Evolutionary conservation across 2,888 invertebrate species (phyloP).

Genomic region (Polyploca ridens): DNA sequence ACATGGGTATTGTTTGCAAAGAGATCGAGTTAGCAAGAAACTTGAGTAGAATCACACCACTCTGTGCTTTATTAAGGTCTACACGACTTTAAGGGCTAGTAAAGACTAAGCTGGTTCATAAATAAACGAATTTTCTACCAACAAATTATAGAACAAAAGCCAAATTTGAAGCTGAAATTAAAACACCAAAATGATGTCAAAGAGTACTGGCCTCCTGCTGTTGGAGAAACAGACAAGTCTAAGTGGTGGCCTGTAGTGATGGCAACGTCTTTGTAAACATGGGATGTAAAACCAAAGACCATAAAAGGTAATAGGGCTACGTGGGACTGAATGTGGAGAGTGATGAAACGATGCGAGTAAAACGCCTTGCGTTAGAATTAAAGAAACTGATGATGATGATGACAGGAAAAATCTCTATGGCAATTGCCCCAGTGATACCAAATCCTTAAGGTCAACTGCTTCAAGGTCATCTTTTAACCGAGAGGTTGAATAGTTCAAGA

Average conservation of each 20-base stretch:
- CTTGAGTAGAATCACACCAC: constrained; percentile 32
- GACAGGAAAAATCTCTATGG: not conserved
- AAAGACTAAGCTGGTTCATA: not conserved
- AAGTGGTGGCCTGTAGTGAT: too few relatives aligned
- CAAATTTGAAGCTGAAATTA: too few relatives aligned
- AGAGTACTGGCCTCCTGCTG: too few relatives aligned
- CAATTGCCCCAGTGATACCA: not conserved
- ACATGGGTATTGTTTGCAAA: constrained; percentile 43
- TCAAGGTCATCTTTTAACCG: not conserved
- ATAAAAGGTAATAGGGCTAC: too few relatives aligned
- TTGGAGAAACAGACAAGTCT: too few relatives aligned
- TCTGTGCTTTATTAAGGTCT: constrained; percentile 30
- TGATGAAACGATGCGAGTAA: too few relatives aligned
- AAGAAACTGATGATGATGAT: not conserved
- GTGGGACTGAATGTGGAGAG: too few relatives aligned
- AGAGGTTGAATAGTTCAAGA: constrained; percentile 6
- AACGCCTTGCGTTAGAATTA: too few relatives aligned
- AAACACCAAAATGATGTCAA: too few relatives aligned
- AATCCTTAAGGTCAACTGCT: not conserved
- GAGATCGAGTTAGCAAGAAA: constrained; percentile 43
- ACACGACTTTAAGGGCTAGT: not conserved
- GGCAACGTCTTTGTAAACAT: too few relatives aligned
- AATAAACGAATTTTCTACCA: not conserved
- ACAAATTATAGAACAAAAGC: too few relatives aligned
- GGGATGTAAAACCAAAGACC: too few relatives aligned